A percentile compares a stretch with the other conserved stretches of the same genome.
phyloP scores from a whole-genome alignment of 2,888 invertebrate species.

The Trissoscelio sp. region DNA sequence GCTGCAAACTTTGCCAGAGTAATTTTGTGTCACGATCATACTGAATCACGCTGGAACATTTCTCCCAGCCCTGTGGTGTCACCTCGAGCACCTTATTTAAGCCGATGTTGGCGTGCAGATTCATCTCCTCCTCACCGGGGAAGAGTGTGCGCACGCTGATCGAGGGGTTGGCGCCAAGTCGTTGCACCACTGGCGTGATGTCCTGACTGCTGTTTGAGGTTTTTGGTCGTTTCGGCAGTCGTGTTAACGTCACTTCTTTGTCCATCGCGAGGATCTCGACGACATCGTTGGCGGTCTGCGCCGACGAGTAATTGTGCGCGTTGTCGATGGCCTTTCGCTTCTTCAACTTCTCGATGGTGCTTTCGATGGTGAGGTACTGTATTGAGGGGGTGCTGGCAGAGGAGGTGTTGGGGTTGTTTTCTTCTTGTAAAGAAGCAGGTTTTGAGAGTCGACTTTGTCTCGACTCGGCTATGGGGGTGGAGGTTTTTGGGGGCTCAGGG shows the following conservation, averaged over 20 bases:
- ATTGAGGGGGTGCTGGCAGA: conserved; percentile 66
- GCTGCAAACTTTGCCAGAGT: conserved; percentile 92
- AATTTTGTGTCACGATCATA: conserved; percentile 92
- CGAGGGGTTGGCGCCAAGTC: conserved; percentile 91
- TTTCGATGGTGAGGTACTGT: conserved; percentile 78
- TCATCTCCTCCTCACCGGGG: conserved; percentile 93
- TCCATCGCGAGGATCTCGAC: conserved; percentile 84
- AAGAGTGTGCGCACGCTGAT: conserved; percentile 92
- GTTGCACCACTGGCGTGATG: conserved; percentile 86
- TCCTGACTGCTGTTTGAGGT: conserved; percentile 83
- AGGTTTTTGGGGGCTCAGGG: conserved; percentile 64
- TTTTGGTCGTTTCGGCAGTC: conserved; percentile 83
- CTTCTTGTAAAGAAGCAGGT: conserved; percentile 25
- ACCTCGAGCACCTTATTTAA: conserved; percentile 89
- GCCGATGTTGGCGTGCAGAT: conserved; percentile 90
- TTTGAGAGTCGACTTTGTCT: conserved; percentile 32
- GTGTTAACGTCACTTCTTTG: conserved; percentile 86
- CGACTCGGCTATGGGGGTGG: conserved; percentile 24
- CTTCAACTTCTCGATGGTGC: conserved; percentile 80
- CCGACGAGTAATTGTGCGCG: conserved; percentile 72
- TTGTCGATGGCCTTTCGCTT: conserved; percentile 80
- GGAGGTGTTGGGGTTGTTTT: conserved; percentile 19
- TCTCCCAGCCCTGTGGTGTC: conserved; percentile 94
- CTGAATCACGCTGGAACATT: conserved; percentile 90
- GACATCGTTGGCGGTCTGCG: conserved; percentile 74